phyloP scores from a whole-genome alignment of 2,888 invertebrate species.

The Lypha dubia region DNA sequence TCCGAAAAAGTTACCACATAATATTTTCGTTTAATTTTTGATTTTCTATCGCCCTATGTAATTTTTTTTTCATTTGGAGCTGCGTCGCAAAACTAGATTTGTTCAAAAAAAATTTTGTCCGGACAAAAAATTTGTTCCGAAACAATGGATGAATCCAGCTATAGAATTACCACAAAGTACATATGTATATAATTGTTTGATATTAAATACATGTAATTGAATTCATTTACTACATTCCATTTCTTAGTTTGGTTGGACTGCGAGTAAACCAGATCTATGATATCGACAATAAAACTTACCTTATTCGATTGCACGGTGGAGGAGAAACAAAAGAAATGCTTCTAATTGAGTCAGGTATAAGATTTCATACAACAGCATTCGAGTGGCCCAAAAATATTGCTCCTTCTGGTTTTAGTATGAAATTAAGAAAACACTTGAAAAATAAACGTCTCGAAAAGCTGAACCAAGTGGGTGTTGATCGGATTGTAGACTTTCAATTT shows the following conservation, averaged over 20 bases:
- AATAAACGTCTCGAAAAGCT: conserved; percentile 96
- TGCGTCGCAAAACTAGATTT: no score
- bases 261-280: conserved; percentile 99
- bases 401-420: conserved; percentile 99
- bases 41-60: no score
- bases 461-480: conserved; percentile 94
- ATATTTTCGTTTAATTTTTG: no score
- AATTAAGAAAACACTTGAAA: conserved; percentile 97
- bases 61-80: no score
- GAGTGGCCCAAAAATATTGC: conserved; percentile 99
- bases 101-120: no score
- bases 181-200: no score
- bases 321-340: conserved; percentile 94
- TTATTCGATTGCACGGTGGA: conserved; percentile 91
- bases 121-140: no score
- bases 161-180: no score
- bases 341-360: conserved; percentile 95
- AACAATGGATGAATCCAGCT: no score
- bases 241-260: conserved; percentile 91
- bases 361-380: conserved; percentile 96
- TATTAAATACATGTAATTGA: no score
- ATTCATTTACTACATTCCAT: background rate
- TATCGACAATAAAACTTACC: conserved; percentile 97
- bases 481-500: conserved; percentile 97
- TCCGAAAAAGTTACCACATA: no score